Evolutionary conservation across 2,797 vertebrate species (phyloP).

Genomic region (Pseudochromis fuscus): DNA sequence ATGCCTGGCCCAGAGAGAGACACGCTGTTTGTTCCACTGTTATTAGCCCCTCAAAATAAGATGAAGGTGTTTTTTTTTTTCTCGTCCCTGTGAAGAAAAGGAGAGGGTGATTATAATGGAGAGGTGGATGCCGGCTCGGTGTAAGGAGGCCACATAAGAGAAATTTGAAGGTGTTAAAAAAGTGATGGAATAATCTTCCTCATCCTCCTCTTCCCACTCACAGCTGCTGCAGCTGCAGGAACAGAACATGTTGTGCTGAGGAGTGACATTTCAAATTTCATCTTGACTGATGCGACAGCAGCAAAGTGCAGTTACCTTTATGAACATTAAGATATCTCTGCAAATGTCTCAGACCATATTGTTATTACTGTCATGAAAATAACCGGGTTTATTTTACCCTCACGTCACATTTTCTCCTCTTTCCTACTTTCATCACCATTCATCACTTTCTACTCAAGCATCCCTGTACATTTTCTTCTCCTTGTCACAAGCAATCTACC

Average conservation of each 20-base stretch:
- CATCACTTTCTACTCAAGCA: conserved; percentile 19
- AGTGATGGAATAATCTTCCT: conserved; percentile 71
- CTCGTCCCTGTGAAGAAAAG: conserved; percentile 12
- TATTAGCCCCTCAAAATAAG: conserved; percentile 64
- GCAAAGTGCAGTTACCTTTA: conserved; percentile 40
- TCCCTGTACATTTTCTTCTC: conserved; percentile 33
- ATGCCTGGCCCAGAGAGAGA: conserved; percentile 56
- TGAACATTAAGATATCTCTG: conserved; percentile 28
- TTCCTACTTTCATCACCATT: conserved; percentile 27
- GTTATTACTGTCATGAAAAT: conserved; percentile 21
- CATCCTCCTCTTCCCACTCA: conserved; percentile 73
- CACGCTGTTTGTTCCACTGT: conserved; percentile 60
- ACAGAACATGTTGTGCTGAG: conserved; percentile 69
- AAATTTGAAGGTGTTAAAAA: conserved; percentile 72
- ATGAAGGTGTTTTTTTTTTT: conserved; percentile 21
- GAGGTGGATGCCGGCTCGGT: conserved; percentile 38
- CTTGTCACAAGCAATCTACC: conserved; percentile 54
- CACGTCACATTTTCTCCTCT: not conserved
- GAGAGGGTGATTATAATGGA: conserved; percentile 50
- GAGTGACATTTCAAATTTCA: conserved; percentile 68
- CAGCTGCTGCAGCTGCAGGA: conserved; percentile 63
- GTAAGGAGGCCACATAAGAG: conserved; percentile 50
- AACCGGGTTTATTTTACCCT: not conserved
- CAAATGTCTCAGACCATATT: conserved; percentile 14
- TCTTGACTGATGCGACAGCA: conserved; percentile 50